Percentiles rank a stretch among this genome's conserved stretches.
These are phyloP conservation scores for Chymomyza costata DNA, from an alignment of 1,140 invertebrate species.

Conservation along the genomic window DNA sequence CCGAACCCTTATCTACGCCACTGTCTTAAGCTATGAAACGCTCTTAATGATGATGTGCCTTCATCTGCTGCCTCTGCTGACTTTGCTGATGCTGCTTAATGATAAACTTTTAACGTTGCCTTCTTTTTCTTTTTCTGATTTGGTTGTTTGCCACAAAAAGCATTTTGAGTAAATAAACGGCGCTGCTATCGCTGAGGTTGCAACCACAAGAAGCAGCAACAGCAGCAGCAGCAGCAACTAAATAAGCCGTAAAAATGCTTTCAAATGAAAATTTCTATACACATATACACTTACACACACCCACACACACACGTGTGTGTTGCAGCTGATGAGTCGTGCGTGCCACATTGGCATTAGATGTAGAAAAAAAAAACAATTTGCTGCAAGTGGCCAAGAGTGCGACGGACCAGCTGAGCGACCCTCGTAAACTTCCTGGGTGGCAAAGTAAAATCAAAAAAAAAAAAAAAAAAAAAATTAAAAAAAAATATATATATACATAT, in stretches of 20 bases:
- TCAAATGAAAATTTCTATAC: conserved; percentile 40
- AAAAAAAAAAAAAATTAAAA: too few species aligned
- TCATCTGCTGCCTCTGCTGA: neutral
- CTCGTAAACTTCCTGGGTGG: too few species aligned
- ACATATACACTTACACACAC: too few species aligned
- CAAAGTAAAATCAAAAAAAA: too few species aligned
- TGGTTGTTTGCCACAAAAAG: conserved; percentile 48
- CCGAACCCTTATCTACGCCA: neutral
- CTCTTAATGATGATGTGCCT: neutral
- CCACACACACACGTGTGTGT: too few species aligned
- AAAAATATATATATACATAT: conserved; percentile 10
- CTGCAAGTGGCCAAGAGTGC: too few species aligned
- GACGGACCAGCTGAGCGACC: too few species aligned
- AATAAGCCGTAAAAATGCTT: conserved; percentile 64
- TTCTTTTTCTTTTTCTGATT: conserved; percentile 46
- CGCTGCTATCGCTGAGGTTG: conserved; percentile 11
- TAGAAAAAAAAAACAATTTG: too few species aligned
- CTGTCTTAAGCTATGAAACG: too few species aligned
- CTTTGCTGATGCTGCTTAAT: conserved; percentile 42
- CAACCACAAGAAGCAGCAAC: conserved; percentile 44
- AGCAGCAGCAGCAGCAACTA: conserved; percentile 25
- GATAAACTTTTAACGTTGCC: conserved; percentile 64
- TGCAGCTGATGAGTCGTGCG: too few species aligned
- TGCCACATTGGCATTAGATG: too few species aligned
- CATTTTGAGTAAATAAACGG: conserved; percentile 63